These are phyloP conservation scores for Bufo bufo DNA, from an alignment of 2,113 vertebrate species.

Conservation along the genomic window DNA sequence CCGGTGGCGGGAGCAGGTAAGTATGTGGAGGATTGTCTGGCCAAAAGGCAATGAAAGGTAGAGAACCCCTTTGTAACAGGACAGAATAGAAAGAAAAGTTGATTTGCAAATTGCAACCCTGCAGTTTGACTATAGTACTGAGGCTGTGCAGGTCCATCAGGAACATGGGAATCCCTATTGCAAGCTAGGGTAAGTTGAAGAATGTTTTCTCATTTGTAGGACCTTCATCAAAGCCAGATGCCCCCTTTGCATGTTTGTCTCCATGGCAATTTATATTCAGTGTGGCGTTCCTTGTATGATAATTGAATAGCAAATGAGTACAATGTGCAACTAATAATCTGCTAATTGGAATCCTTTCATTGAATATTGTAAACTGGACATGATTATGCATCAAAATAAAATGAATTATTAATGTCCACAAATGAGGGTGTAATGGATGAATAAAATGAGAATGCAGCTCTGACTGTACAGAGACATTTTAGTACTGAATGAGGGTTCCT, in stretches of 20 bases:
- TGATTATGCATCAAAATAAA: conserved; percentile 27
- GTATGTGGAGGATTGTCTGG: too few species aligned
- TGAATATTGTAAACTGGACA: conserved; percentile 15
- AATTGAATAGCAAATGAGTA: neutral
- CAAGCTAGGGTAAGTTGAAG: too few species aligned
- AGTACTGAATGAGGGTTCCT: neutral
- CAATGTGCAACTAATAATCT: neutral
- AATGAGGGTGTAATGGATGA: neutral
- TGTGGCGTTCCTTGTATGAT: neutral
- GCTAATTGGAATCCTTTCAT: neutral
- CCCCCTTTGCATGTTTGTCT: neutral
- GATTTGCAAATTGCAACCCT: too few species aligned
- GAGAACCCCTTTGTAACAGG: too few species aligned
- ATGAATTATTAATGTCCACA: conserved; percentile 41
- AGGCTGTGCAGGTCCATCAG: too few species aligned
- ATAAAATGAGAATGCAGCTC: neutral
- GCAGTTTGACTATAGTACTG: too few species aligned
- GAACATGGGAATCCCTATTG: too few species aligned
- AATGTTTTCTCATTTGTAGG: neutral
- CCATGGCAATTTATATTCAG: neutral
- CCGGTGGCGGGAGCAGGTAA: too few species aligned
- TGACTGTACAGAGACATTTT: conserved; percentile 7
- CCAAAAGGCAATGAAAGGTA: too few species aligned
- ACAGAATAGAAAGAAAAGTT: too few species aligned
- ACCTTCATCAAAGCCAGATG: neutral